Evolutionary conservation across 2,888 invertebrate genomes (phyloP).

Genomic region (Dryococelus australis): DNA sequence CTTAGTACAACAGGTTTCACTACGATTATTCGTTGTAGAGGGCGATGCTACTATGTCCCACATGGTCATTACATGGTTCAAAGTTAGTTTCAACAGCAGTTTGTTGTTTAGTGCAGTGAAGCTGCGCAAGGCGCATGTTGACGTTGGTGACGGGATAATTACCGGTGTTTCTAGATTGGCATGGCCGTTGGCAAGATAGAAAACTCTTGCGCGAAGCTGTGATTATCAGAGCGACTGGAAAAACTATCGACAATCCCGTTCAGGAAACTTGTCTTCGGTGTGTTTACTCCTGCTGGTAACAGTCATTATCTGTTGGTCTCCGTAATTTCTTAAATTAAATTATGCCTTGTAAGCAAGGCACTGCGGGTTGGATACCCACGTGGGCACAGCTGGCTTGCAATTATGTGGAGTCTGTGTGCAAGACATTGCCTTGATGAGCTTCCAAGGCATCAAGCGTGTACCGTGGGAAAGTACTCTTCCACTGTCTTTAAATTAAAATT

Average conservation of each 20-base stretch:
- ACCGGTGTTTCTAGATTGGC: neutral
- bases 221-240: neutral
- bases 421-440: neutral
- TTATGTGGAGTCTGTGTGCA: neutral
- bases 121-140: no score
- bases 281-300: neutral
- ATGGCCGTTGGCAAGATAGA: neutral
- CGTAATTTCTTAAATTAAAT: neutral
- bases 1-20: no score
- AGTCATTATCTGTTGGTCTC: neutral
- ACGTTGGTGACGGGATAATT: neutral
- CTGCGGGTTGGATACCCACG: neutral
- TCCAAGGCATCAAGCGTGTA: neutral
- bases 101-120: no score
- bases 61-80: no score
- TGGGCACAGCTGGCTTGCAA: neutral
- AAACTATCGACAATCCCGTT: neutral
- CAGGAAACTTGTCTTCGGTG: neutral
- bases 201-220: neutral
- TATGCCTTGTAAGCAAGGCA: neutral
- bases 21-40: no score
- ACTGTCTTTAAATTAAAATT: no score
- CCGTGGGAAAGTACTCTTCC: no score
- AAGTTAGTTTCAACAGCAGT: no score
- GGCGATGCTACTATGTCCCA: no score